Evolutionary conservation across 2,113 vertebrate species (phyloP).

Genomic region (Ranitomeya imitator): DNA sequence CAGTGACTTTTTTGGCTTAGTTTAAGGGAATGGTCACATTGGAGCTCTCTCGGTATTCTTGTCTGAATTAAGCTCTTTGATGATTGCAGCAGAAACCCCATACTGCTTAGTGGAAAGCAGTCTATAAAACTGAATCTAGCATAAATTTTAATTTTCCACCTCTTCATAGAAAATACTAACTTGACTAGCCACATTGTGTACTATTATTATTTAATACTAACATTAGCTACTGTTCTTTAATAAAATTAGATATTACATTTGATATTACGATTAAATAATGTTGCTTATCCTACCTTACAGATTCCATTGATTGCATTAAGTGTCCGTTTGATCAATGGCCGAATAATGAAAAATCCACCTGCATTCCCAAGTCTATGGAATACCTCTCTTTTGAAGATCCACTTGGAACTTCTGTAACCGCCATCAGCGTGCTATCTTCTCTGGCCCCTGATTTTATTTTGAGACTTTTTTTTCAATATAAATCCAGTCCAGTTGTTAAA

Average conservation of each 20-base stretch:
- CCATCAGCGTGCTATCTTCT: neutral
- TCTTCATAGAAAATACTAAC: no score
- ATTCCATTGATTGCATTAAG: slow-evolving; percentile 25
- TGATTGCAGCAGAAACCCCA: no score
- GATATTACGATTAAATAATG: neutral
- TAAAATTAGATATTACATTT: neutral
- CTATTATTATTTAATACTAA: no score
- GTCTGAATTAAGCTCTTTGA: no score
- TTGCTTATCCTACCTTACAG: neutral
- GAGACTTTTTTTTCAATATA: slow-evolving; percentile 48
- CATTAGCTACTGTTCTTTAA: no score
- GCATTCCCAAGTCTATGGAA: slow-evolving; percentile 42
- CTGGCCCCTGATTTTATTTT: slow-evolving; percentile 38
- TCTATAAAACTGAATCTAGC: no score
- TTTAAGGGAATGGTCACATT: no score
- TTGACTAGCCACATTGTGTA: no score
- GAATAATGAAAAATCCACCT: slow-evolving; percentile 32
- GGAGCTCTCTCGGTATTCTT: no score
- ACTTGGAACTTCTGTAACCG: slow-evolving; percentile 38
- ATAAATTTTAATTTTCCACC: no score
- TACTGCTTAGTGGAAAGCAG: no score
- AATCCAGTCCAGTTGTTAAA: slow-evolving; percentile 51
- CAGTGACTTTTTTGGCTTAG: no score
- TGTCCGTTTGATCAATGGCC: slow-evolving; percentile 39
- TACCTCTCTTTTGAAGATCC: slow-evolving; percentile 48